These are phyloP conservation scores for Oreochromis tanganicae DNA, from an alignment of 2,113 vertebrate species.

Conservation along the genomic window DNA sequence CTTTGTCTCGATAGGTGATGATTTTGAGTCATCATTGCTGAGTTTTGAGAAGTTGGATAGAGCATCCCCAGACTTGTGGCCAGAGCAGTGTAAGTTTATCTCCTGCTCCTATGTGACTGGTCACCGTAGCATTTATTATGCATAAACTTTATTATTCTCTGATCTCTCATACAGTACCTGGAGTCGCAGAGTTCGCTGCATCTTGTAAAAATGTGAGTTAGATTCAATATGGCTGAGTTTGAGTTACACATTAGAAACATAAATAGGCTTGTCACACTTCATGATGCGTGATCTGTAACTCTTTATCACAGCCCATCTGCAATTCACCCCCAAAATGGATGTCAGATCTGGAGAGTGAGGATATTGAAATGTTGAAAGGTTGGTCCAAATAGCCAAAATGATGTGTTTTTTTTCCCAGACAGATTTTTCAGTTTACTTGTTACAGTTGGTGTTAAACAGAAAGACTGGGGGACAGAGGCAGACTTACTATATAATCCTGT, in stretches of 20 bases:
- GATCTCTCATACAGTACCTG: conserved; percentile 79
- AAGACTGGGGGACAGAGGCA: background rate
- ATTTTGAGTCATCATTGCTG: conserved; percentile 90
- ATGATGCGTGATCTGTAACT: background rate
- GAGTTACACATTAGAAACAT: background rate
- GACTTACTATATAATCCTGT: background rate
- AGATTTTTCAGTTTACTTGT: background rate
- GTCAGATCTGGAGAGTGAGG: conserved; percentile 95
- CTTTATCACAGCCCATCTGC: conserved; percentile 83
- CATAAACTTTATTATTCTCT: background rate
- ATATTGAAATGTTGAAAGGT: conserved; percentile 99
- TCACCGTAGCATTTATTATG: background rate
- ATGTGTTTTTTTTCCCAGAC: fast-evolving
- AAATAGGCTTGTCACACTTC: background rate
- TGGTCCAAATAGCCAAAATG: background rate
- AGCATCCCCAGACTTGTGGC: conserved; percentile 96
- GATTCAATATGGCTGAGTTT: background rate
- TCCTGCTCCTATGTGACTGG: background rate
- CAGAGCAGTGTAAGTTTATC: conserved; percentile 86
- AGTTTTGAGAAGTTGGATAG: conserved; percentile 97
- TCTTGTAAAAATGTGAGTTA: conserved; percentile 96
- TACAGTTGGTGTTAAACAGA: background rate
- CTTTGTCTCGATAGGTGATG: conserved; percentile 70
- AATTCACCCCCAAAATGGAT: conserved; percentile 98
- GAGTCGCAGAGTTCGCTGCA: conserved; percentile 97